Percentiles rank a stretch among this genome's conserved stretches.
phyloP scores from a whole-genome alignment of 2,113 vertebrate species.

The Pelusios castaneus region DNA sequence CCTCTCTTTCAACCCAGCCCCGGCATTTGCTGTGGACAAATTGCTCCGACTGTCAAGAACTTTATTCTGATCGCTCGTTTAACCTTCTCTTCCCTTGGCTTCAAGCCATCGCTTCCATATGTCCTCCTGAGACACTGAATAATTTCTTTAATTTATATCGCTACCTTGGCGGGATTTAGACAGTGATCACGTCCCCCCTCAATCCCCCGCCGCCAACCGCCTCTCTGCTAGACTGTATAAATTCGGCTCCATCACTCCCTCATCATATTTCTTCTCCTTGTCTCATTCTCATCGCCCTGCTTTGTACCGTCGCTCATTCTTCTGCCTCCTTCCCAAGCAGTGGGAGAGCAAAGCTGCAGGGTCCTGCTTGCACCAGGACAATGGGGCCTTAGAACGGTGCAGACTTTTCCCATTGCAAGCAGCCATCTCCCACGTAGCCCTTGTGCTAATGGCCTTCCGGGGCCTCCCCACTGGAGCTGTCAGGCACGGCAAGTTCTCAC shows the following conservation, averaged over 20 bases:
- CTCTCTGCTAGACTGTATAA: neutral
- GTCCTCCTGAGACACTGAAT: neutral
- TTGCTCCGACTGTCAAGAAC: neutral
- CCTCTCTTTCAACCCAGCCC: neutral
- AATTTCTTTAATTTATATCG: neutral
- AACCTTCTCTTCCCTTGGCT: neutral
- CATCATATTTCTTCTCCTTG: neutral
- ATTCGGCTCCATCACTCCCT: neutral
- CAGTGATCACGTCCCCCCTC: neutral
- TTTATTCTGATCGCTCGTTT: neutral
- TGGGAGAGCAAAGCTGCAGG: neutral
- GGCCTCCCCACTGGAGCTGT: neutral
- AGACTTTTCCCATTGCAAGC: neutral
- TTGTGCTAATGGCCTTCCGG: no score
- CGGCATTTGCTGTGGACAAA: neutral
- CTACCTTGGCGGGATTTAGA: neutral
- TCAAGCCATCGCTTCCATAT: no score
- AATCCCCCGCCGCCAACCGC: no score
- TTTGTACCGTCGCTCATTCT: neutral
- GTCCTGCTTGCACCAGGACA: neutral
- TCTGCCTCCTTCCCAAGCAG: neutral
- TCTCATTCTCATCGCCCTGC: neutral
- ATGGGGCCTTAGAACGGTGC: neutral
- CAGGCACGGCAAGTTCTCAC: neutral
- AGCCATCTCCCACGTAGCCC: neutral